These are phyloP conservation scores for Neopipo cinnamomea DNA, from an alignment of 2,113 vertebrate species.

Conservation along the genomic window DNA sequence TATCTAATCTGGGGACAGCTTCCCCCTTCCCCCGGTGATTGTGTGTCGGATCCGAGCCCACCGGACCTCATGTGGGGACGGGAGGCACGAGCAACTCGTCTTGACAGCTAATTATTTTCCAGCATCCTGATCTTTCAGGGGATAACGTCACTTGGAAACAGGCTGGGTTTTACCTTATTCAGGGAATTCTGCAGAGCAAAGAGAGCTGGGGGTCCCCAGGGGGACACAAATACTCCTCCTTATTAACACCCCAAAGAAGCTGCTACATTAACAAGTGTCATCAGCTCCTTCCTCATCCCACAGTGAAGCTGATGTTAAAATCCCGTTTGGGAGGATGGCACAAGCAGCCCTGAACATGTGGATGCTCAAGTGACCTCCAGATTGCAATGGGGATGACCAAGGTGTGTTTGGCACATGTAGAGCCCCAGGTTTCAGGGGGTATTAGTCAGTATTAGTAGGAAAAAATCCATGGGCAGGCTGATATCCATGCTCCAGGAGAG, in stretches of 20 bases:
- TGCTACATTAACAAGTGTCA: background rate
- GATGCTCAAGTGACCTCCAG: background rate
- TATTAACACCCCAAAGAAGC: background rate
- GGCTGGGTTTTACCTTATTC: background rate
- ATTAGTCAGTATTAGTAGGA: fast-evolving
- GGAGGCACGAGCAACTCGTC: fast-evolving
- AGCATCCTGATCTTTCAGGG: background rate
- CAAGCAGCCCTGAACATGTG: background rate
- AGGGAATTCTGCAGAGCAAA: background rate
- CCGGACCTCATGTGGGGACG: background rate
- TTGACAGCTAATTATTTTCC: constrained; percentile 41
- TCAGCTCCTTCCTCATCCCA: background rate
- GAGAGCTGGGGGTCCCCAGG: background rate
- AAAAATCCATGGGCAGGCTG: fast-evolving
- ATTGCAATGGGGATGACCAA: fast-evolving
- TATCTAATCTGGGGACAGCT: background rate
- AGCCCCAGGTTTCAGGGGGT: background rate
- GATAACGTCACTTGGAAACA: background rate
- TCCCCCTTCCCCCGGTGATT: background rate
- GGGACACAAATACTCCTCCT: background rate
- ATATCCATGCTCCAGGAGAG: background rate
- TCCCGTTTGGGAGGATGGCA: background rate
- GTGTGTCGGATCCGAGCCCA: background rate
- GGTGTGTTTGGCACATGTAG: fast-evolving
- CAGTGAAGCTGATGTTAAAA: background rate